Evolutionary conservation across 2,797 vertebrate species (phyloP).

Genomic region (Myotis pilosus): DNA sequence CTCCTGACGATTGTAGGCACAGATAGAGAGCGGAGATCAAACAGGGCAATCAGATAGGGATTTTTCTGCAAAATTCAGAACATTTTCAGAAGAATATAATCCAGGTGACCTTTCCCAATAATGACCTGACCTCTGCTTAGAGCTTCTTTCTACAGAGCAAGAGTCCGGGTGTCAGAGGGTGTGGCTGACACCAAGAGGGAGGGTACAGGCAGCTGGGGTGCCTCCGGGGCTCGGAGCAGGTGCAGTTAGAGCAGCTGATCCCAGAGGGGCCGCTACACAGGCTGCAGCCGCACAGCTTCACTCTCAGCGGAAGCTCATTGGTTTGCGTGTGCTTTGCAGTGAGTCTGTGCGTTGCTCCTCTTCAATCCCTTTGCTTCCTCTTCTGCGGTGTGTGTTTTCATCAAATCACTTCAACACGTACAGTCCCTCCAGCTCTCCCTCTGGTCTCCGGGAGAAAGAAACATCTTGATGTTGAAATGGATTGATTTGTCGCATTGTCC

Average conservation of each 20-base stretch:
- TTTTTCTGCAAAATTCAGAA: neutral
- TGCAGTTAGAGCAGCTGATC: neutral
- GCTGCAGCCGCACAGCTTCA: neutral
- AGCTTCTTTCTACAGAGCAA: neutral
- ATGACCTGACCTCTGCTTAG: neutral
- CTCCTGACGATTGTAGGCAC: neutral
- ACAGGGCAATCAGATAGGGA: neutral
- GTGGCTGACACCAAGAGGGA: neutral
- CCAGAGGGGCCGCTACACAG: neutral
- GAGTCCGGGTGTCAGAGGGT: neutral
- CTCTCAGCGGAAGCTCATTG: neutral
- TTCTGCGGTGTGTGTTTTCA: neutral
- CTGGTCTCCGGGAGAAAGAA: conserved; percentile 7
- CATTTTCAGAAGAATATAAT: neutral
- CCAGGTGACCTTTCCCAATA: neutral
- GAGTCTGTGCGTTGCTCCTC: neutral
- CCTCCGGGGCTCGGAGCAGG: neutral
- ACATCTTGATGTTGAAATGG: neutral
- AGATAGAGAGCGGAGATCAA: neutral
- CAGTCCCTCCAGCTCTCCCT: neutral
- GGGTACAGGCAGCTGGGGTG: neutral
- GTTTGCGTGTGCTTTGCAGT: neutral
- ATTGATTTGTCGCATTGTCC: conserved; percentile 3
- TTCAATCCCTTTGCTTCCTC: neutral
- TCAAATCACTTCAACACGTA: neutral